These are phyloP conservation scores for Rhipidura dahli DNA, from an alignment of 2,113 vertebrate species.

Conservation along the genomic window DNA sequence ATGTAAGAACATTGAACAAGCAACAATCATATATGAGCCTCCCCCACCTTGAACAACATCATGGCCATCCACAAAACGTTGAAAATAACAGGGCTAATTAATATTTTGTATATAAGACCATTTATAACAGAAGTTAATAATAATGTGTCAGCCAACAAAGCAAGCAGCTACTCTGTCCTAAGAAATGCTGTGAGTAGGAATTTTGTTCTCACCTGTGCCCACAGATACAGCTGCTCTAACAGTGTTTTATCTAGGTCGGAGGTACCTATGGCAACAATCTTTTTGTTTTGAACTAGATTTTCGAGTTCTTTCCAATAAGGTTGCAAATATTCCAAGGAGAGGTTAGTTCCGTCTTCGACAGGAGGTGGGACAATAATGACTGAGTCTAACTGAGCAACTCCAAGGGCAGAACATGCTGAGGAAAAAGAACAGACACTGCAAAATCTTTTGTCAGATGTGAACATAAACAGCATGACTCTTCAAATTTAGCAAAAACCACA, in stretches of 20 bases:
- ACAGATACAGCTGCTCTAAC: constrained; percentile 92
- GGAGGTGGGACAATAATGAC: constrained; percentile 91
- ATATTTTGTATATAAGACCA: not conserved
- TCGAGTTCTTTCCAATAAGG: constrained; percentile 93
- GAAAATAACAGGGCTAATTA: not conserved
- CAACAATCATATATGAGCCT: not conserved
- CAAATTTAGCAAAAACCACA: not conserved
- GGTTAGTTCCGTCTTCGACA: constrained; percentile 76
- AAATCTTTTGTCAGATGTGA: not conserved
- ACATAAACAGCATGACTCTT: not conserved
- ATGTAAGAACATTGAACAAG: not conserved
- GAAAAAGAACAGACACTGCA: not conserved
- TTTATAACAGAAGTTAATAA: not conserved
- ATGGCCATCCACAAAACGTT: not conserved
- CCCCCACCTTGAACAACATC: not conserved
- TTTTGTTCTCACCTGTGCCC: constrained; percentile 87
- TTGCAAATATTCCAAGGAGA: constrained; percentile 87
- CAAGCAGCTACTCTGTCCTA: not conserved
- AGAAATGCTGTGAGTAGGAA: not conserved
- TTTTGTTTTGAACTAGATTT: constrained; percentile 84
- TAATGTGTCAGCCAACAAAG: not conserved
- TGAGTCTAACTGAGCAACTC: constrained; percentile 92
- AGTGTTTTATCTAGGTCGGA: constrained; percentile 94
- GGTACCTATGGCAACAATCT: constrained; percentile 91
- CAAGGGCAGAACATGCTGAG: constrained; percentile 85